These are phyloP conservation scores for Syngnathus typhle DNA, from an alignment of 2,113 vertebrate genomes.

Conservation along the genomic window DNA sequence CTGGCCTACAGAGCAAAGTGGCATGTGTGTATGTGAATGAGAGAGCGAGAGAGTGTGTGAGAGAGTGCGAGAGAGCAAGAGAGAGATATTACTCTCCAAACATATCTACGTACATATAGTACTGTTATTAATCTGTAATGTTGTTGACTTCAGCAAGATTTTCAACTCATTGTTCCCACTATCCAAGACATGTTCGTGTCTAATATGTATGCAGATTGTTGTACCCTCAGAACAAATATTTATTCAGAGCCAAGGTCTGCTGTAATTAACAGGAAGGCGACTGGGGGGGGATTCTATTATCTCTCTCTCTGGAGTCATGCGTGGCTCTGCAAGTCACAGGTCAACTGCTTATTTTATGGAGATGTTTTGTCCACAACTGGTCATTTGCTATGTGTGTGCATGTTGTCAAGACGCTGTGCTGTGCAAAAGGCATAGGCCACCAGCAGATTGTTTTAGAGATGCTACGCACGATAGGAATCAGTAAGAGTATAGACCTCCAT, in stretches of 20 bases:
- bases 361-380: slow-evolving; percentile 43
- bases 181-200: slow-evolving; percentile 22
- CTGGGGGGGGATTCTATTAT: slow-evolving; percentile 65
- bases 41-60: slow-evolving; percentile 11
- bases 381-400: slow-evolving; percentile 7
- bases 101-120: not conserved
- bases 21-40: slow-evolving; percentile 11
- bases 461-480: not conserved
- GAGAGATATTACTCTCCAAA: slow-evolving; percentile 1
- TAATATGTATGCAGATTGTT: slow-evolving; percentile 47
- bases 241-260: slow-evolving; percentile 59
- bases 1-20: slow-evolving; percentile 66
- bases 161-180: slow-evolving; percentile 27
- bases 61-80: not conserved
- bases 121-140: slow-evolving; percentile 20
- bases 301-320: slow-evolving; percentile 47
- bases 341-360: slow-evolving; percentile 51
- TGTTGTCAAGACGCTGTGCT: not conserved
- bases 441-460: not conserved
- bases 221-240: slow-evolving; percentile 60
- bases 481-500: not conserved
- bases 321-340: slow-evolving; percentile 48
- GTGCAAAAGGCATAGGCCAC: not conserved
- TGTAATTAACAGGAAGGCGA: slow-evolving; percentile 65
- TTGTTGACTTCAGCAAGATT: slow-evolving; percentile 23